phyloP scores from a whole-genome alignment of 2,888 invertebrate genomes.

The Malthinus flaveolus region DNA sequence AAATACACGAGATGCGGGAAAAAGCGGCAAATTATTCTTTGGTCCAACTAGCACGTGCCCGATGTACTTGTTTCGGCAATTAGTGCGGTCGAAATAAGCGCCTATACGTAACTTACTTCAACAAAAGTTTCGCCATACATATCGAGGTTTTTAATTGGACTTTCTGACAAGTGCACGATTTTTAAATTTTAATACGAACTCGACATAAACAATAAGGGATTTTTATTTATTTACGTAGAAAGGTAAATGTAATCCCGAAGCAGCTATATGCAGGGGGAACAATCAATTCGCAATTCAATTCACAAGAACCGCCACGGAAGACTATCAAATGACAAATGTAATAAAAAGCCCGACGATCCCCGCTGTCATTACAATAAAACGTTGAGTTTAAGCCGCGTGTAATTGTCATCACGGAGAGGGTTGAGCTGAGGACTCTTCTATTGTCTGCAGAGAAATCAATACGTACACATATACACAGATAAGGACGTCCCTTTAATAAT shows the following conservation, averaged over 20 bases:
- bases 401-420: slow-evolving; percentile 46
- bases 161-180: slow-evolving; percentile 7
- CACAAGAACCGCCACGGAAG: slow-evolving; percentile 39
- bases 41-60: slow-evolving; percentile 31
- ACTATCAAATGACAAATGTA: slow-evolving; percentile 52
- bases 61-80: slow-evolving; percentile 30
- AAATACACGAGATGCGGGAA: not conserved
- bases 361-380: slow-evolving; percentile 51
- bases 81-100: slow-evolving; percentile 30
- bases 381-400: slow-evolving; percentile 50
- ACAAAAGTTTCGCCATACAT: slow-evolving; percentile 2
- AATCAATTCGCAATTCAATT: slow-evolving; percentile 41
- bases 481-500: slow-evolving; percentile 3
- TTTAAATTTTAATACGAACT: not conserved
- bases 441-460: slow-evolving; percentile 33
- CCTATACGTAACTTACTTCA: slow-evolving; percentile 9
- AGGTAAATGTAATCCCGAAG: slow-evolving; percentile 32
- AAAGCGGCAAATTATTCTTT: not conserved
- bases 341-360: slow-evolving; percentile 46
- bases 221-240: slow-evolving; percentile 23
- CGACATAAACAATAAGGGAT: not conserved
- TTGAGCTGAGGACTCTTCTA: slow-evolving; percentile 32
- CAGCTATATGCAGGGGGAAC: slow-evolving; percentile 33
- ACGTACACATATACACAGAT: slow-evolving; percentile 10
- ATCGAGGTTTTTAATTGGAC: slow-evolving; percentile 15